Evolutionary conservation across 2,888 invertebrate species (phyloP).

Genomic region (Parnassius orleans): DNA sequence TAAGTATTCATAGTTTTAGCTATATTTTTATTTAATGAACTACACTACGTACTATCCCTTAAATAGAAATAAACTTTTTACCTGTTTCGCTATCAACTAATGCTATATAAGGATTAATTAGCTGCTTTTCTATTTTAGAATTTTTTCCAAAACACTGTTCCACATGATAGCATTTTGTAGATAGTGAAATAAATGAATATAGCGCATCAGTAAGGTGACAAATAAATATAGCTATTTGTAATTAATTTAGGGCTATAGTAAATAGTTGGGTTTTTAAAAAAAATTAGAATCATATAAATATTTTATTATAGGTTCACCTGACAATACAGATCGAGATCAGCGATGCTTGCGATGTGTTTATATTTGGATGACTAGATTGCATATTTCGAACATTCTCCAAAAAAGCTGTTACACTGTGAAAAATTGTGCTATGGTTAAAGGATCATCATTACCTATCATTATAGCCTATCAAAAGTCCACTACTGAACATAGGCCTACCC

Average conservation of each 20-base stretch:
- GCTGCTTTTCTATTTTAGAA: not conserved
- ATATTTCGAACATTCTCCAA: no score
- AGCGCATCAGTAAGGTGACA: slow-evolving; percentile 12
- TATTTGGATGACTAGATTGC: no score
- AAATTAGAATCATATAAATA: not conserved
- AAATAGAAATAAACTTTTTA: no score
- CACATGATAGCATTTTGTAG: slow-evolving; percentile 8
- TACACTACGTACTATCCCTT: no score
- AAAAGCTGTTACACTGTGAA: no score
- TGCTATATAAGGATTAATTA: slow-evolving; percentile 4
- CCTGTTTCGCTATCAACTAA: slow-evolving; percentile 1
- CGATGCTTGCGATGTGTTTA: no score
- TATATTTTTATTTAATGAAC: no score
- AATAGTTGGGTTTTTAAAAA: slow-evolving; percentile 4
- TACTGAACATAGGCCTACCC: no score
- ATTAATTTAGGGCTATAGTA: slow-evolving; percentile 1
- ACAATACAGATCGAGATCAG: slow-evolving; percentile 6
- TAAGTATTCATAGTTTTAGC: no score
- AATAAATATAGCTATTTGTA: slow-evolving; percentile 15
- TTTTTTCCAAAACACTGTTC: not conserved
- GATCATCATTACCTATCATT: no score
- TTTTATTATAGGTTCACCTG: not conserved
- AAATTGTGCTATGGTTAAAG: no score
- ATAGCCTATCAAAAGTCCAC: no score
- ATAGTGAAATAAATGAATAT: slow-evolving; percentile 15